These are phyloP conservation scores for Cebidichthys violaceus DNA, from an alignment of 2,113 vertebrate genomes.

Conservation along the genomic window DNA sequence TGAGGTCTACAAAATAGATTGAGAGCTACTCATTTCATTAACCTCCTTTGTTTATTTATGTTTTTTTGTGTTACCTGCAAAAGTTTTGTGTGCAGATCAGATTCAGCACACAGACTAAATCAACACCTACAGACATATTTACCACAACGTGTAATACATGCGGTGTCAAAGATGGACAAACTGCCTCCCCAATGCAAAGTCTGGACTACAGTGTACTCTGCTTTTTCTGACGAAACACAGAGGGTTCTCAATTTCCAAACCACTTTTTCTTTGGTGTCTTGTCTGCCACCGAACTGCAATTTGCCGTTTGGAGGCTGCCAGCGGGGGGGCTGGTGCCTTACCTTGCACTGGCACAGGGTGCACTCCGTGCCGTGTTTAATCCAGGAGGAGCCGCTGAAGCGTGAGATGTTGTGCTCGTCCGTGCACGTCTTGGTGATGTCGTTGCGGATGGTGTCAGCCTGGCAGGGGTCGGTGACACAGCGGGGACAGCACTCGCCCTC, in stretches of 20 bases:
- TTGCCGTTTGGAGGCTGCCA: constrained; percentile 6
- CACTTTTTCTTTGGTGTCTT: constrained; percentile 18
- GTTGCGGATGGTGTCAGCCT: constrained; percentile 92
- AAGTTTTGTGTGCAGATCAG: neutral
- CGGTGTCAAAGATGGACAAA: constrained; percentile 22
- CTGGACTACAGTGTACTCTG: neutral
- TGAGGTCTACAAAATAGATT: neutral
- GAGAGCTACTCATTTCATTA: neutral
- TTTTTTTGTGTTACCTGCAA: neutral
- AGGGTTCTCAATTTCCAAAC: constrained; percentile 23
- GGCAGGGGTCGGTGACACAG: constrained; percentile 95
- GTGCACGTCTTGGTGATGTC: constrained; percentile 97
- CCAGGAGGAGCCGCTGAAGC: constrained; percentile 98
- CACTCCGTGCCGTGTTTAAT: constrained; percentile 97
- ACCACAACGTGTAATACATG: neutral
- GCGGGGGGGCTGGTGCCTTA: constrained; percentile 44
- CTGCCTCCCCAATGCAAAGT: constrained; percentile 1
- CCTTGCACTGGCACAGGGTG: constrained; percentile 96
- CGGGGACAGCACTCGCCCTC: constrained; percentile 95
- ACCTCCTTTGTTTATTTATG: neutral
- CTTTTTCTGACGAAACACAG: constrained; percentile 6
- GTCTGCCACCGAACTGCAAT: constrained; percentile 24
- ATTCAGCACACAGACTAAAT: neutral
- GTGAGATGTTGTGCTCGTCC: constrained; percentile 92
- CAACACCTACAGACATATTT: constrained; percentile 4